Conservation (phyloP, 2,113 vertebrate species). For the Ceyx melanurus region DNA sequence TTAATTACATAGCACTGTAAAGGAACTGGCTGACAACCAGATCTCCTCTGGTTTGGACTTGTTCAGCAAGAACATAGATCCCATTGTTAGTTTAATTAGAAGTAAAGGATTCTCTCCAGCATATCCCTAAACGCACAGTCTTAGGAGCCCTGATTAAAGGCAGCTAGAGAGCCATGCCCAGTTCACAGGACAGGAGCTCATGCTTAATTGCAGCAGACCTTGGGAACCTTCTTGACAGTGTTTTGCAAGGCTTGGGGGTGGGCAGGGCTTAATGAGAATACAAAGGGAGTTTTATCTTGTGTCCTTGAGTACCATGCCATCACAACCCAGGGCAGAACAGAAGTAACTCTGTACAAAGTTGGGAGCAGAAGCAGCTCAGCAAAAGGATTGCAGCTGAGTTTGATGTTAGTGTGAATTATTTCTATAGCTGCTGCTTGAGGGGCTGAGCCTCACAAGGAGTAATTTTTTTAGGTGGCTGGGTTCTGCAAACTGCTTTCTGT, state of each 20-base stretch:
- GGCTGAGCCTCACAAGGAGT: background rate
- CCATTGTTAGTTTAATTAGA: constrained; percentile 69
- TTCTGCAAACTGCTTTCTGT: background rate
- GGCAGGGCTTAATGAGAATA: background rate
- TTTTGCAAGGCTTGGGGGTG: constrained; percentile 3
- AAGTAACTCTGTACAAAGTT: constrained; percentile 1
- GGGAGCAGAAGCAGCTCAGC: background rate
- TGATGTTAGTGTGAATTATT: background rate
- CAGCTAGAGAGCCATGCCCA: background rate
- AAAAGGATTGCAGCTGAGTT: background rate
- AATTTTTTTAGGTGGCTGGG: background rate
- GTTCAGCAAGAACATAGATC: constrained; percentile 63
- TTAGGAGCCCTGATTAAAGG: constrained; percentile 55
- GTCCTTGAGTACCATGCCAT: background rate
- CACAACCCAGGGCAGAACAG: background rate
- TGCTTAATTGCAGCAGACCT: constrained; percentile 60
- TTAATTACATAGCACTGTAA: constrained; percentile 33
- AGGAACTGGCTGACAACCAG: constrained; percentile 63
- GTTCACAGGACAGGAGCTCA: background rate
- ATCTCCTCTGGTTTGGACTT: constrained; percentile 52
- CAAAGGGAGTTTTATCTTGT: constrained; percentile 61
- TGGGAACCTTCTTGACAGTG: constrained; percentile 25
- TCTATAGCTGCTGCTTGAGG: background rate
- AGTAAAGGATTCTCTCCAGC: constrained; percentile 63
- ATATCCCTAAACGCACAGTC: background rate